These are phyloP conservation scores for Prunella strophiata DNA, from an alignment of 2,797 vertebrate genomes.

Conservation along the genomic window DNA sequence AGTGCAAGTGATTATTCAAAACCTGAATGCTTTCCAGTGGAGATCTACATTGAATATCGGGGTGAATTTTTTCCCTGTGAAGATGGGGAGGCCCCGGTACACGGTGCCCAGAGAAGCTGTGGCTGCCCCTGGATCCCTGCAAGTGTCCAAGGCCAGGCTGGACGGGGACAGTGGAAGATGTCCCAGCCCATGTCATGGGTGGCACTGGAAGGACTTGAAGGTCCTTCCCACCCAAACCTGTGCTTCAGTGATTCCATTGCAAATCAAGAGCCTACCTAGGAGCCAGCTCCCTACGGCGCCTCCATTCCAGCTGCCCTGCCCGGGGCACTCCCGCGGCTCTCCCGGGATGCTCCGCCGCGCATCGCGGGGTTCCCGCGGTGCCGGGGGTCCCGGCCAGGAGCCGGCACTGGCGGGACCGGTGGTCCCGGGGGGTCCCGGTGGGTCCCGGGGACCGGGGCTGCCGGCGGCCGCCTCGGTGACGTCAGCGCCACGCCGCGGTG, in stretches of 20 bases:
- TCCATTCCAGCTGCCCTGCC: not conserved
- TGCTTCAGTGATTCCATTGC: rapidly evolving
- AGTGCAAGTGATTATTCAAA: no score
- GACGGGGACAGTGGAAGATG: rapidly evolving
- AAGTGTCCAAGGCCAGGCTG: rapidly evolving
- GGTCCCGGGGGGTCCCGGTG: not conserved
- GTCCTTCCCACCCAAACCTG: no score
- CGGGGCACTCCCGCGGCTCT: not conserved
- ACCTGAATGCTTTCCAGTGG: no score
- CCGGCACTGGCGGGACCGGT: not conserved
- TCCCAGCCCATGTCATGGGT: not conserved
- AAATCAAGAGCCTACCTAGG: not conserved
- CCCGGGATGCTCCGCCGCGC: not conserved
- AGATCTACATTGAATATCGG: rapidly evolving
- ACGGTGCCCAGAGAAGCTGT: not conserved
- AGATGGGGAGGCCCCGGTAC: not conserved
- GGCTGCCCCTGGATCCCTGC: not conserved
- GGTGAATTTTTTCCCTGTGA: no score
- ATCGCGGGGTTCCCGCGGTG: not conserved
- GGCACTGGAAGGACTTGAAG: no score
- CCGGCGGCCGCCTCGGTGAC: not conserved
- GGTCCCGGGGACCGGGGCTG: no score
- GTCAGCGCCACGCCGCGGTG: not conserved
- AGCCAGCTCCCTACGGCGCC: not conserved
- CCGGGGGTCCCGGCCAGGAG: not conserved